These are phyloP conservation scores for Liolophura sinensis DNA, from an alignment of 1,140 invertebrate species.

Conservation along the genomic window DNA sequence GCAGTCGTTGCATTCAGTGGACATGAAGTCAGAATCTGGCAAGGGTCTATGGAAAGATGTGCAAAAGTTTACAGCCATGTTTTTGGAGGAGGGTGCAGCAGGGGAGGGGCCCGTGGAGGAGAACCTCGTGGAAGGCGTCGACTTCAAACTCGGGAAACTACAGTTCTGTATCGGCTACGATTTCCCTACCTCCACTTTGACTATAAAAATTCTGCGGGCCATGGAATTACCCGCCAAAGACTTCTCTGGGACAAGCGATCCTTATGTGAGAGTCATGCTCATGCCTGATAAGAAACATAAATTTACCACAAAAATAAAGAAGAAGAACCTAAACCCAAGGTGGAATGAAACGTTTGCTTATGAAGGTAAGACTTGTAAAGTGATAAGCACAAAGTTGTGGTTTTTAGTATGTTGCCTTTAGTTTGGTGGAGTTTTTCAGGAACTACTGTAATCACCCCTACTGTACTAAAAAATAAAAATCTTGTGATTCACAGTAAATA, in stretches of 20 bases:
- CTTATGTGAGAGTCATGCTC: slow-evolving; percentile 75
- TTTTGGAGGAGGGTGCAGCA: slow-evolving; percentile 44
- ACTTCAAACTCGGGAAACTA: slow-evolving; percentile 64
- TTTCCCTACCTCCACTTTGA: slow-evolving; percentile 91
- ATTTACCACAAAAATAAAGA: slow-evolving; percentile 96
- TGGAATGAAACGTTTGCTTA: slow-evolving; percentile 99
- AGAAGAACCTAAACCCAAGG: slow-evolving; percentile 90
- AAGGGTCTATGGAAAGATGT: slow-evolving; percentile 30
- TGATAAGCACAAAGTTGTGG: too few relatives aligned
- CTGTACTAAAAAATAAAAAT: too few relatives aligned
- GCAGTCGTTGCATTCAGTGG: too few relatives aligned
- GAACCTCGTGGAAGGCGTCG: slow-evolving; percentile 41
- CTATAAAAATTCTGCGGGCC: slow-evolving; percentile 72
- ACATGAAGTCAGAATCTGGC: too few relatives aligned
- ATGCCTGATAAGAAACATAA: slow-evolving; percentile 95
- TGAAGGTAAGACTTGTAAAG: slow-evolving; percentile 77
- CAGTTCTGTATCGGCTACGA: slow-evolving; percentile 95
- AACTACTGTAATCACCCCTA: too few relatives aligned
- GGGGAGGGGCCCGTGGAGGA: slow-evolving; percentile 28
- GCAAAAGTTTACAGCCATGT: slow-evolving; percentile 43
- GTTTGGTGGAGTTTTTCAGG: too few relatives aligned
- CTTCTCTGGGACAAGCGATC: slow-evolving; percentile 83
- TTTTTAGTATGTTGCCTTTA: too few relatives aligned
- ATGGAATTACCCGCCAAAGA: slow-evolving; percentile 94
- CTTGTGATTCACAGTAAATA: too few relatives aligned